Evolutionary conservation across 2,113 vertebrate genomes (phyloP).

Genomic region (Semicossyphus pulcher): DNA sequence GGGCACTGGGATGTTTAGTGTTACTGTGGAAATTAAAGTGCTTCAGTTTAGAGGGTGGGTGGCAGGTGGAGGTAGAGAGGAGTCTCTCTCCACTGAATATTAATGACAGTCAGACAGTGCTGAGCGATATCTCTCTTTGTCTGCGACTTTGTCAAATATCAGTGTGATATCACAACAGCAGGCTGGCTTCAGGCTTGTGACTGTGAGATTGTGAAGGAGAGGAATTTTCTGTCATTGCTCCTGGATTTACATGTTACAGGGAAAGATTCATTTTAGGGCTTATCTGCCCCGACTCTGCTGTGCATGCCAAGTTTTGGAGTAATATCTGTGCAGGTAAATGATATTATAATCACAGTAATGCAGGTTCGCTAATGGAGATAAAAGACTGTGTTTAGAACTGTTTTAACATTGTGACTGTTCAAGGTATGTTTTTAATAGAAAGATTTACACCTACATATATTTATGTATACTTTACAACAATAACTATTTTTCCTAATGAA

Average conservation of each 20-base stretch:
- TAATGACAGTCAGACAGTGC: constrained; percentile 51
- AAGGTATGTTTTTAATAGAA: too few species aligned
- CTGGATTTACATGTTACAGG: constrained; percentile 19
- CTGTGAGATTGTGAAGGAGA: not conserved
- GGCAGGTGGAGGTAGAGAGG: constrained; percentile 38
- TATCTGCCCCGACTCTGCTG: not conserved
- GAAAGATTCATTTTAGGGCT: constrained; percentile 35
- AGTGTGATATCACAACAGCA: constrained; percentile 39
- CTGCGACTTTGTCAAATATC: constrained; percentile 51
- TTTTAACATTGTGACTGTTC: too few species aligned
- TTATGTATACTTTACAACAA: too few species aligned
- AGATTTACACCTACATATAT: too few species aligned
- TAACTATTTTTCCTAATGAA: too few species aligned
- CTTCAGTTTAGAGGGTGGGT: constrained; percentile 42
- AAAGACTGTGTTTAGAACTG: too few species aligned
- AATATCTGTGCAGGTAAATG: not conserved
- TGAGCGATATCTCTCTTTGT: constrained; percentile 24
- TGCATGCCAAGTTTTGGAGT: not conserved
- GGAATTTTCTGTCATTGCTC: constrained; percentile 26
- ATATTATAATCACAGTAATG: not conserved
- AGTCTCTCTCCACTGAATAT: constrained; percentile 56
- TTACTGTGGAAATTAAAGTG: constrained; percentile 62
- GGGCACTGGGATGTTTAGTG: constrained; percentile 43
- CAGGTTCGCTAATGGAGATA: not conserved
- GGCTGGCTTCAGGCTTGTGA: constrained; percentile 12